These are phyloP conservation scores for Dryobotodes eremita DNA, from an alignment of 2,888 invertebrate species.

Conservation along the genomic window DNA sequence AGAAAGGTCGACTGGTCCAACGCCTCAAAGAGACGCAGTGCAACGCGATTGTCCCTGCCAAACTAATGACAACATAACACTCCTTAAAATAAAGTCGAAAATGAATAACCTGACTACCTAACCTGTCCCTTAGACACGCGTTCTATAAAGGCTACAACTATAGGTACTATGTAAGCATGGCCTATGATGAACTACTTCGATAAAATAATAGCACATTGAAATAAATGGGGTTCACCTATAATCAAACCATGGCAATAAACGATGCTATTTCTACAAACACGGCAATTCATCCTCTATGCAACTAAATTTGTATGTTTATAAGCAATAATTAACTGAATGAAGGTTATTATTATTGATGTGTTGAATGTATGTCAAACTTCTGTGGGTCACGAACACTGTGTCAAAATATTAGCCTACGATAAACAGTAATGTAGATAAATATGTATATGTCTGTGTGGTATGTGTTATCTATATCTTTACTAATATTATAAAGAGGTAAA, in stretches of 20 bases:
- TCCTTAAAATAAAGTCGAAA: background rate
- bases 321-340: background rate
- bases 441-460: no score
- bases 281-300: background rate
- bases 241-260: background rate
- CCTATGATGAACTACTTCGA: background rate
- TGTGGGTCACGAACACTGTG: no score
- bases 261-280: background rate
- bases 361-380: no score
- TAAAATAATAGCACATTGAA: background rate
- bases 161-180: background rate
- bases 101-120: background rate
- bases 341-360: no score
- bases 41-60: background rate
- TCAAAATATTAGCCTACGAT: no score
- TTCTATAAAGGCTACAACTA: background rate
- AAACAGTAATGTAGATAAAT: no score
- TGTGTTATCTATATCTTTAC: no score
- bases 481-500: no score
- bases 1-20: no score
- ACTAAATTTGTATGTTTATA: background rate
- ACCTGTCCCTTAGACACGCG: background rate
- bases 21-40: background rate
- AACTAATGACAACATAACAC: background rate
- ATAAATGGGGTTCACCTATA: background rate